A percentile compares a stretch with the other conserved stretches of the same genome.
Evolutionary conservation across 2,113 vertebrate species (phyloP).

Genomic region (Sinocyclocheilus anshuiensis): DNA sequence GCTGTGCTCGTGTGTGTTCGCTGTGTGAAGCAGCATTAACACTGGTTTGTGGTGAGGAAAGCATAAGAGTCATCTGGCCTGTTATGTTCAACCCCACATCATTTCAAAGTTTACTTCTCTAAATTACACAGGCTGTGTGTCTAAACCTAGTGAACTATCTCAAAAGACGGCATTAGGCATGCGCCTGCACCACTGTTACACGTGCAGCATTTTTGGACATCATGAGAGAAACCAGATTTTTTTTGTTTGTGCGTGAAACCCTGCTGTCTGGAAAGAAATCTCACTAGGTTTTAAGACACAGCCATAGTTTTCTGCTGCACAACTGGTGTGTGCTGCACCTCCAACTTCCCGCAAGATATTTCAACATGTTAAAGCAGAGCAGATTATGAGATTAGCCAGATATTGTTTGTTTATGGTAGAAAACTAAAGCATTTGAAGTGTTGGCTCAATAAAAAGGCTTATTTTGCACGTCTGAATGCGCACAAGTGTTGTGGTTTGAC

Average conservation of each 20-base stretch:
- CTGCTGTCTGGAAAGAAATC: not conserved
- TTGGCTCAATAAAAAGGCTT: not conserved
- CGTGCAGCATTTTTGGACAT: too few species aligned
- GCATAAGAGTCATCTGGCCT: not conserved
- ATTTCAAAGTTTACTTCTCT: not conserved
- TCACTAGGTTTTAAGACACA: not conserved
- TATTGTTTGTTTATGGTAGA: not conserved
- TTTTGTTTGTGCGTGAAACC: not conserved
- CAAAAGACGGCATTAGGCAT: not conserved
- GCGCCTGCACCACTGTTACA: not conserved
- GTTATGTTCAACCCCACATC: conserved; percentile 12
- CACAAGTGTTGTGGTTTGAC: conserved; percentile 13
- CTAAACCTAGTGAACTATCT: not conserved
- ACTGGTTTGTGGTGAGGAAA: too few species aligned
- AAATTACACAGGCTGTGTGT: not conserved
- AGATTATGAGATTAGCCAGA: not conserved
- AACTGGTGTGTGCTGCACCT: not conserved
- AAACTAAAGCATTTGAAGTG: not conserved
- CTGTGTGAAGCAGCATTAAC: not conserved
- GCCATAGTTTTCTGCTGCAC: not conserved
- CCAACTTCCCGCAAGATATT: not conserved
- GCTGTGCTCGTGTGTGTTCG: not conserved
- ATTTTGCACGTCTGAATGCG: not conserved
- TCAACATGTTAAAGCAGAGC: not conserved
- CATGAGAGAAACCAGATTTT: not conserved